A percentile compares a stretch with the other conserved stretches of the same genome.
Conservation (phyloP, 1,140 invertebrate species). For the Euglossa dilemma region DNA sequence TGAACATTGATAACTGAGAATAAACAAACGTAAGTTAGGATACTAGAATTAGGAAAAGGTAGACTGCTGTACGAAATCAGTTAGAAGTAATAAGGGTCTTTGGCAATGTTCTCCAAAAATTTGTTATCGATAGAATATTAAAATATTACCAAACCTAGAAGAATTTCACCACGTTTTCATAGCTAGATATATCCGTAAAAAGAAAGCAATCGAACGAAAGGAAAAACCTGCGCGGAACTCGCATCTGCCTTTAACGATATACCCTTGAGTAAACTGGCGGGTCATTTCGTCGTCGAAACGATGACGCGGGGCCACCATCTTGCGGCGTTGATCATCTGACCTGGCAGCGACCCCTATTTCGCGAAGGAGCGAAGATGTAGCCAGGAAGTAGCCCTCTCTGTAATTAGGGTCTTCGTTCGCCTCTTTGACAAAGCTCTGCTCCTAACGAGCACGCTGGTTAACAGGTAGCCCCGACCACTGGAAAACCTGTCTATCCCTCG, state of each 20-base stretch:
- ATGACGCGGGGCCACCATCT: constrained; percentile 56
- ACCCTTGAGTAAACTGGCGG: constrained; percentile 36
- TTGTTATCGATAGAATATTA: too few species aligned
- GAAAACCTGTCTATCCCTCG: constrained; percentile 1
- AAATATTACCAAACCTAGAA: too few species aligned
- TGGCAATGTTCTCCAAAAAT: too few species aligned
- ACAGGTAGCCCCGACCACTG: constrained; percentile 50
- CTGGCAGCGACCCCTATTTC: constrained; percentile 46
- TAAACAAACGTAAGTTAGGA: too few species aligned
- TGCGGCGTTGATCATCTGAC: constrained; percentile 50
- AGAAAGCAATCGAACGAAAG: background rate
- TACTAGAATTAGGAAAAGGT: too few species aligned
- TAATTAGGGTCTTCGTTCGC: constrained; percentile 75
- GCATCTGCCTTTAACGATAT: background rate
- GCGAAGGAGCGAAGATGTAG: constrained; percentile 42
- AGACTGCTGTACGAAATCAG: too few species aligned
- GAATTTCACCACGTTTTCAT: too few species aligned
- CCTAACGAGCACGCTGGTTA: constrained; percentile 49
- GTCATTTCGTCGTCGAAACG: constrained; percentile 57
- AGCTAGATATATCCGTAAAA: too few species aligned
- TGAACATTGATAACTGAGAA: too few species aligned
- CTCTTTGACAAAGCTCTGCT: constrained; percentile 69
- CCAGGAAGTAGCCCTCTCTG: constrained; percentile 70
- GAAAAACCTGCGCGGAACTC: background rate
- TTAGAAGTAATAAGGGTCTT: too few species aligned